A percentile compares a stretch with the other conserved stretches of the same genome.
These are phyloP conservation scores for Hoplias malabaricus DNA, from an alignment of 2,113 vertebrate species.

Conservation along the genomic window DNA sequence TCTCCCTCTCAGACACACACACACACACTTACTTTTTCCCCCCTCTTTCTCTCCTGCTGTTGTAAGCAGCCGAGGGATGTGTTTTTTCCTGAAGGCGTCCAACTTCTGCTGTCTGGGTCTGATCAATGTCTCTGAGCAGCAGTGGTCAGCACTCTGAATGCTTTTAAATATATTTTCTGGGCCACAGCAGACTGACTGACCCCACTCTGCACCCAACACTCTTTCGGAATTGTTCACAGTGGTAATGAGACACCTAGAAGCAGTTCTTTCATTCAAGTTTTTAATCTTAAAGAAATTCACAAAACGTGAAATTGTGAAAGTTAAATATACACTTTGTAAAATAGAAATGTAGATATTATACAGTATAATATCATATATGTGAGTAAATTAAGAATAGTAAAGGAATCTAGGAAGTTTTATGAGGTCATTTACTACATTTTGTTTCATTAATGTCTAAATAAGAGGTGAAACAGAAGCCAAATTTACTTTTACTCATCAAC, in stretches of 20 bases:
- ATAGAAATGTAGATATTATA: too few relatives aligned
- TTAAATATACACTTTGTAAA: too few relatives aligned
- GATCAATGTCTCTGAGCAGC: constrained; percentile 47
- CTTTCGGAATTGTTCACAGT: neutral
- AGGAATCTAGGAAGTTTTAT: too few relatives aligned
- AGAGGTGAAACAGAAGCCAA: too few relatives aligned
- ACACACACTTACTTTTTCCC: neutral
- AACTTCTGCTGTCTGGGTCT: constrained; percentile 45
- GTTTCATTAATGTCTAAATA: too few relatives aligned
- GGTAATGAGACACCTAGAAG: neutral
- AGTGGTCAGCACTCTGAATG: constrained; percentile 30
- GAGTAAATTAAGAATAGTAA: too few relatives aligned
- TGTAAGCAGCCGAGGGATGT: constrained; percentile 40
- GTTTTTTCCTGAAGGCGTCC: constrained; percentile 44
- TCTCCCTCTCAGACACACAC: constrained; percentile 44
- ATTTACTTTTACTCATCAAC: too few relatives aligned
- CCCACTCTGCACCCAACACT: constrained; percentile 8
- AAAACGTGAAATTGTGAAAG: too few relatives aligned
- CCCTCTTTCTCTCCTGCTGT: constrained; percentile 33
- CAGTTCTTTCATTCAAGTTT: too few relatives aligned
- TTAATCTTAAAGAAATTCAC: too few relatives aligned
- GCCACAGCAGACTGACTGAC: constrained; percentile 39
- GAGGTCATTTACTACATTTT: too few relatives aligned
- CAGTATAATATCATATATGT: too few relatives aligned
- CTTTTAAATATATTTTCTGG: constrained; percentile 41